phyloP scores from a whole-genome alignment of 1,140 invertebrate genomes.

The Drosophila kohkoa region DNA sequence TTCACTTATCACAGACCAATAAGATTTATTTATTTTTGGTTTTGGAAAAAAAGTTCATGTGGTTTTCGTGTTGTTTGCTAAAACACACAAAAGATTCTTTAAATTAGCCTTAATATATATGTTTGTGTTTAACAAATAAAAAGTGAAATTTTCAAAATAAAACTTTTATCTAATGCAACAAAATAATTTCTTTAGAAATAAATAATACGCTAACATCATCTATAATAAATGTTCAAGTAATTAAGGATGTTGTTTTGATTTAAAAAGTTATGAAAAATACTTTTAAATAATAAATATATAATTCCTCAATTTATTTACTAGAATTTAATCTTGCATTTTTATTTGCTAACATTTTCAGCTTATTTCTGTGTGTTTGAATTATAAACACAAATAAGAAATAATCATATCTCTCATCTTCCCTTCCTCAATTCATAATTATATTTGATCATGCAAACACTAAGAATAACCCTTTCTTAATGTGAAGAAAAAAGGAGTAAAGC shows the following conservation, averaged over 20 bases:
- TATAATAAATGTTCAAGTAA: no score
- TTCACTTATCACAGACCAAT: conserved; percentile 84
- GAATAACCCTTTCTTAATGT: conserved; percentile 28
- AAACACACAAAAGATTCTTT: conserved; percentile 18
- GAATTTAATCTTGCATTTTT: no score
- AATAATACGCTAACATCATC: no score
- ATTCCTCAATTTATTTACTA: no score
- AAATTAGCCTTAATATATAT: background rate
- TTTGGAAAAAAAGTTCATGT: conserved; percentile 61
- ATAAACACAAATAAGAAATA: background rate
- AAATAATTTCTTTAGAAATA: no score
- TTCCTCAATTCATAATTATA: conserved; percentile 18
- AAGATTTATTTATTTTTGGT: conserved; percentile 50
- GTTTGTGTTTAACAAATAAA: background rate
- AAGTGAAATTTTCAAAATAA: background rate
- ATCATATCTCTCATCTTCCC: background rate
- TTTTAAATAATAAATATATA: no score
- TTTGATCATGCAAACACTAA: conserved; percentile 11
- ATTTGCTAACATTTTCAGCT: background rate
- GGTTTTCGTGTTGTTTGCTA: conserved; percentile 45
- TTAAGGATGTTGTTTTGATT: no score
- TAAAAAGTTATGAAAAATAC: no score
- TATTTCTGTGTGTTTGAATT: background rate
- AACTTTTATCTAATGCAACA: no score
- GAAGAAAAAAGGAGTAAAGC: background rate